Percentiles rank a stretch among this genome's conserved stretches.
These are phyloP conservation scores for Cheilosia variabilis DNA, from an alignment of 2,888 invertebrate species.

Conservation along the genomic window DNA sequence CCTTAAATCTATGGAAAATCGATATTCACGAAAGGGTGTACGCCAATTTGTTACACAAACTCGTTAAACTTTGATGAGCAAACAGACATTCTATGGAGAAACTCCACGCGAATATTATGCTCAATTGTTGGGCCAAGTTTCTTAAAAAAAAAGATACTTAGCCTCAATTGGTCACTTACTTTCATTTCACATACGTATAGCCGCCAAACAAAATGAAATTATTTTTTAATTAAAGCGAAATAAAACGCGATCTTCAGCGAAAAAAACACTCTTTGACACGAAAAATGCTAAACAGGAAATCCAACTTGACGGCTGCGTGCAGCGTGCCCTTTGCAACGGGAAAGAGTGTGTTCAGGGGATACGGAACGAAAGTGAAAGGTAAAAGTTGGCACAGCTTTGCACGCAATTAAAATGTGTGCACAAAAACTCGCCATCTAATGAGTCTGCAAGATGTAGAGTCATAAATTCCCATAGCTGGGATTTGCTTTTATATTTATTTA, in stretches of 20 bases:
- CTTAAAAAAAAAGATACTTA: slow-evolving; percentile 18
- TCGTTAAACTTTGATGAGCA: slow-evolving; percentile 30
- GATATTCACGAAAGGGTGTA: slow-evolving; percentile 20
- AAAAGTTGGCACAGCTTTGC: slow-evolving; percentile 34
- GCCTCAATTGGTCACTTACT: slow-evolving; percentile 51
- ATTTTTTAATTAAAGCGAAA: slow-evolving; percentile 42
- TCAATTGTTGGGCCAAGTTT: background rate
- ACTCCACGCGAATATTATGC: background rate
- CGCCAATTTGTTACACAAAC: slow-evolving; percentile 54
- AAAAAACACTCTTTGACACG: slow-evolving; percentile 7
- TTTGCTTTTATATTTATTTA: slow-evolving; percentile 11
- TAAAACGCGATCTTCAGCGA: slow-evolving; percentile 37
- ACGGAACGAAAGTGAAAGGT: slow-evolving; percentile 48
- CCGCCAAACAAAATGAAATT: slow-evolving; percentile 36
- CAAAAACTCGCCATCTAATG: slow-evolving; percentile 4
- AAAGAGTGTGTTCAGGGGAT: slow-evolving; percentile 28
- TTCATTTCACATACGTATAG: slow-evolving; percentile 58
- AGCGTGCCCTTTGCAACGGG: slow-evolving; percentile 16
- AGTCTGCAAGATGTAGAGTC: background rate
- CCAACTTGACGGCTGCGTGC: slow-evolving; percentile 15
- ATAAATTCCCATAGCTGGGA: slow-evolving; percentile 23
- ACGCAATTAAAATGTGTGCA: slow-evolving; percentile 25
- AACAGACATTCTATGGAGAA: slow-evolving; percentile 31
- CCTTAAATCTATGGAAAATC: slow-evolving; percentile 27
- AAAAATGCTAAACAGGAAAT: slow-evolving; percentile 31